Percentiles rank a stretch among this genome's conserved stretches.
Conservation (phyloP, 2,113 vertebrate genomes). For the Emydocephalus ijimae region DNA sequence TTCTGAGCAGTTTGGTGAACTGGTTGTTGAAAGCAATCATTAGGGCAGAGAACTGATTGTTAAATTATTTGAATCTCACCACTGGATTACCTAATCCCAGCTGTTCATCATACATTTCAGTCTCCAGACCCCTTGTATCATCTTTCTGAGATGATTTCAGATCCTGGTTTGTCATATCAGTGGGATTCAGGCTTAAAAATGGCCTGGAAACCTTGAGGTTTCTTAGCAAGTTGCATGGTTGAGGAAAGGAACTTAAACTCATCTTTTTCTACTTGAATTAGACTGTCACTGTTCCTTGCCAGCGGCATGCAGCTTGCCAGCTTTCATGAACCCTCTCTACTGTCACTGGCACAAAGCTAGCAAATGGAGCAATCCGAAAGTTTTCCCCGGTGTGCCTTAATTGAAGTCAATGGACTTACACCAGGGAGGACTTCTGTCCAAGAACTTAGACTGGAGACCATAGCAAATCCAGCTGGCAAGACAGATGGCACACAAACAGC, state of each 20-base stretch:
- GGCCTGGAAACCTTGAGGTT: neutral
- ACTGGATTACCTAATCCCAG: neutral
- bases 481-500: neutral
- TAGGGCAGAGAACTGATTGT: too few relatives aligned
- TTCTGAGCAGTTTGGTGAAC: too few relatives aligned
- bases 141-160: neutral
- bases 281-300: constrained; percentile 20
- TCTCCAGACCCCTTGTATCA: neutral
- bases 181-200: neutral
- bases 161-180: too few relatives aligned
- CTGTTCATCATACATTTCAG: neutral
- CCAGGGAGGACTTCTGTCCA: constrained; percentile 61
- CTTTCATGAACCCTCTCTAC: neutral
- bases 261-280: accelerated
- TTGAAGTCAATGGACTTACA: constrained; percentile 58
- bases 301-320: constrained; percentile 7
- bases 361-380: constrained; percentile 31
- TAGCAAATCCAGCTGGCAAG: constrained; percentile 60
- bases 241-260: neutral
- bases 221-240: neutral
- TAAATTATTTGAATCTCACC: too few relatives aligned
- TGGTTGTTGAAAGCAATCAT: too few relatives aligned
- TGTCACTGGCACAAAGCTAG: neutral
- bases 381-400: constrained; percentile 45
- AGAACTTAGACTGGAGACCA: constrained; percentile 49